A percentile compares a stretch with the other conserved stretches of the same genome.
Evolutionary conservation across 2,888 invertebrate genomes (phyloP).

Genomic region (Agrotis exclamationis): DNA sequence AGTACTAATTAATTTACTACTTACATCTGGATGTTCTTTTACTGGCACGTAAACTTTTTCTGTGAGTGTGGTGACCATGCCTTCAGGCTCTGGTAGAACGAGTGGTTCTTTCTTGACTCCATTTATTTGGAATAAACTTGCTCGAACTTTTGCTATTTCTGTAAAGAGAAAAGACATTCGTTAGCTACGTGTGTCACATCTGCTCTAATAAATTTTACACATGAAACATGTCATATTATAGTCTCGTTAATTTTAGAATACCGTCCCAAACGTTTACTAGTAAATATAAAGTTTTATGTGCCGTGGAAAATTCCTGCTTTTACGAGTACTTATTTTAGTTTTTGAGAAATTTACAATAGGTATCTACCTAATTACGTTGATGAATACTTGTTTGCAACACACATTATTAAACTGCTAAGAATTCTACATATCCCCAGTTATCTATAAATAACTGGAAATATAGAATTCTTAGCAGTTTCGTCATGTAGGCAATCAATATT

Average conservation of each 20-base stretch:
- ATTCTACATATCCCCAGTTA: no score
- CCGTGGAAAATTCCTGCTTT: slow-evolving; percentile 71
- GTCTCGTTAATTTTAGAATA: slow-evolving; percentile 76
- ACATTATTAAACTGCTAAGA: no score
- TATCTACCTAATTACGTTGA: slow-evolving; percentile 35
- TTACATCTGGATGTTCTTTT: slow-evolving; percentile 99
- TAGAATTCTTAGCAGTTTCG: slow-evolving; percentile 12
- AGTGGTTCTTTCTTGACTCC: slow-evolving; percentile 98
- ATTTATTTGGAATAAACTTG: slow-evolving; percentile 99
- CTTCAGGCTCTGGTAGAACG: slow-evolving; percentile 97
- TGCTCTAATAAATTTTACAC: slow-evolving; percentile 77
- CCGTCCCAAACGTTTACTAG: slow-evolving; percentile 77
- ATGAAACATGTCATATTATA: slow-evolving; percentile 79
- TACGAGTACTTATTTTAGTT: slow-evolving; percentile 66
- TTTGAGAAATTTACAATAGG: slow-evolving; percentile 61
- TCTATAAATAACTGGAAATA: slow-evolving; percentile 21
- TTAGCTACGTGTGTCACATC: slow-evolving; percentile 66
- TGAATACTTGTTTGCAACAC: slow-evolving; percentile 25
- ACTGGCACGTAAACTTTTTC: slow-evolving; percentile 99
- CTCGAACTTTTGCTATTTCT: slow-evolving; percentile 99
- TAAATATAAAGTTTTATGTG: slow-evolving; percentile 80
- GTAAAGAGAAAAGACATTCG: slow-evolving; percentile 88
- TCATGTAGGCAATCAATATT: slow-evolving; percentile 51
- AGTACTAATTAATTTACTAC: slow-evolving; percentile 82
- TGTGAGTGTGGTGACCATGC: slow-evolving; percentile 97